phyloP scores from a whole-genome alignment of 2,797 vertebrate genomes.

The Myripristis jacobus region DNA sequence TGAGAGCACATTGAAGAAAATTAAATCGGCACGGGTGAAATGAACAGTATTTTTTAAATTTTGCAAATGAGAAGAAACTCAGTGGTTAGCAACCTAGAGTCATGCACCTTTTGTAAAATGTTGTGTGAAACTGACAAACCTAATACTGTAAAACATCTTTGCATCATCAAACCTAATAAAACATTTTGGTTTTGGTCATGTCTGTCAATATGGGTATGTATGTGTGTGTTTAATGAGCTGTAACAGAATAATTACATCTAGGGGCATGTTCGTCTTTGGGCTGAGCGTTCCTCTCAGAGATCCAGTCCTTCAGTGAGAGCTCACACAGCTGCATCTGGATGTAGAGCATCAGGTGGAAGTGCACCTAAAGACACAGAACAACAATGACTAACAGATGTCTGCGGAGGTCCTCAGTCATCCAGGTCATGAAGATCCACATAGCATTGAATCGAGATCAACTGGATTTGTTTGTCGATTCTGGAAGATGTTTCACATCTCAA shows the following conservation, averaged over 20 bases:
- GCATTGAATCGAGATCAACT: too few relatives aligned
- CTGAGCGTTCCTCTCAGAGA: slow-evolving; percentile 86
- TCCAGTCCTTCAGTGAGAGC: slow-evolving; percentile 95
- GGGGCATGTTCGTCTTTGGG: slow-evolving; percentile 58
- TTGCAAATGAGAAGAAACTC: background rate
- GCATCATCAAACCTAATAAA: background rate
- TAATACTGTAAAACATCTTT: background rate
- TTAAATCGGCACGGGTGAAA: background rate
- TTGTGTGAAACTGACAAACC: background rate
- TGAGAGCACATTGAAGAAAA: background rate
- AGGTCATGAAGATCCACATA: too few relatives aligned
- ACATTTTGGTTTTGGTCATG: too few relatives aligned
- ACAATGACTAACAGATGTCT: background rate
- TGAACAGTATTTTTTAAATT: too few relatives aligned
- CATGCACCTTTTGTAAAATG: background rate
- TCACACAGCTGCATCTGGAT: slow-evolving; percentile 99
- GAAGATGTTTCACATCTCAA: too few relatives aligned
- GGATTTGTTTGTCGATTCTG: too few relatives aligned
- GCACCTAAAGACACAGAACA: slow-evolving; percentile 78
- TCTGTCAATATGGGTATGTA: background rate
- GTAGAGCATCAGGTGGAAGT: slow-evolving; percentile 94
- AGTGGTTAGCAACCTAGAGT: background rate
- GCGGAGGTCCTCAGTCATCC: too few relatives aligned
- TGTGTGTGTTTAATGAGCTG: background rate
- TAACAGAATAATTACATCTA: slow-evolving; percentile 56